Evolutionary conservation across 2,888 invertebrate genomes (phyloP).

Genomic region (Diarsia mendica): DNA sequence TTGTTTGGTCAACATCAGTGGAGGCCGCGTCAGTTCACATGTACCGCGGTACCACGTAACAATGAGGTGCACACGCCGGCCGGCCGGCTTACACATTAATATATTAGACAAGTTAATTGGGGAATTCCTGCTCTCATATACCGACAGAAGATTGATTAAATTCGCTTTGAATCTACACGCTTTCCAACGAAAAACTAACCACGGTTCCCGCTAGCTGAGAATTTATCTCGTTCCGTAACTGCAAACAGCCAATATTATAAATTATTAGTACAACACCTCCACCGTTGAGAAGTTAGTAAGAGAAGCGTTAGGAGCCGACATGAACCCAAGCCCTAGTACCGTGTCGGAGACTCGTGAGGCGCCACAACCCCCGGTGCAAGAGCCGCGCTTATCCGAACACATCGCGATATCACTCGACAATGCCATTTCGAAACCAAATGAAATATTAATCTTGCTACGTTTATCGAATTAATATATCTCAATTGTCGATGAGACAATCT

Average conservation of each 20-base stretch:
- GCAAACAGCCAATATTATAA: constrained; percentile 65
- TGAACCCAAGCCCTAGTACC: constrained; percentile 74
- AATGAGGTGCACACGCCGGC: constrained; percentile 69
- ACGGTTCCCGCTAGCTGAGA: constrained; percentile 44
- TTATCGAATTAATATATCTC: constrained; percentile 86
- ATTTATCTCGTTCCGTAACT: constrained; percentile 58
- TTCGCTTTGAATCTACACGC: constrained; percentile 22
- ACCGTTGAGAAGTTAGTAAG: constrained; percentile 69
- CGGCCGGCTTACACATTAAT: constrained; percentile 57
- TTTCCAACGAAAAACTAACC: constrained; percentile 52
- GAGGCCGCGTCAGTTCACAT: constrained; percentile 81
- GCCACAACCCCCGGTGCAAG: constrained; percentile 85
- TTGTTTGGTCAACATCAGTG: constrained; percentile 82
- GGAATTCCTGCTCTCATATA: constrained; percentile 56
- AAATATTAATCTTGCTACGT: constrained; percentile 80
- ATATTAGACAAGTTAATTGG: constrained; percentile 66
- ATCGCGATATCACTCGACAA: constrained; percentile 77
- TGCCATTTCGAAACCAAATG: constrained; percentile 79
- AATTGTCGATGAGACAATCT: constrained; percentile 83
- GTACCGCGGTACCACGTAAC: constrained; percentile 68
- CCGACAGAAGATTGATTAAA: constrained; percentile 48
- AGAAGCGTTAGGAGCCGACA: constrained; percentile 78
- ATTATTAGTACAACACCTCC: constrained; percentile 64
- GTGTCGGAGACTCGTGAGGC: constrained; percentile 78
- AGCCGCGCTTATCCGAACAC: constrained; percentile 87